phyloP scores from a whole-genome alignment of 2,888 invertebrate species.

The Megamerina dolium region DNA sequence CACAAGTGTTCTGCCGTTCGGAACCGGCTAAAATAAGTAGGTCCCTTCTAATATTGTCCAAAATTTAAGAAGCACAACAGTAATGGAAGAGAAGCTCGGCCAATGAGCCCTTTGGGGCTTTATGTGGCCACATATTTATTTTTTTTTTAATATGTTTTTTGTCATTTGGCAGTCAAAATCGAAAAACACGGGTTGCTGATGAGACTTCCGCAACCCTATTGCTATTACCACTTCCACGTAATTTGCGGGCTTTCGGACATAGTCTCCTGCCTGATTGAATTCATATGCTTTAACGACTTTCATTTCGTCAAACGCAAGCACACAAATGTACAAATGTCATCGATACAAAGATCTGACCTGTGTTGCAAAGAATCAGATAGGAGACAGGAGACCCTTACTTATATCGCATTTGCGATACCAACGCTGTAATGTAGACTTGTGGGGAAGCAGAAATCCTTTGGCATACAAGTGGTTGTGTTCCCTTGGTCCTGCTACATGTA shows the following conservation, averaged over 20 bases:
- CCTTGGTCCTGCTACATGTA: background rate
- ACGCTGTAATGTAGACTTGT: constrained; percentile 3
- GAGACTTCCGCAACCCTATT: constrained; percentile 5
- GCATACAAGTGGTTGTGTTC: background rate
- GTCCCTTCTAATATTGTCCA: no score
- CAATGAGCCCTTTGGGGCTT: no score
- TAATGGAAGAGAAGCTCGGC: no score
- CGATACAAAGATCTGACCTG: background rate
- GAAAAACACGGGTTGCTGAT: constrained; percentile 8
- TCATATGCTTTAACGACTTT: constrained; percentile 7
- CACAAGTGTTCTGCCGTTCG: no score
- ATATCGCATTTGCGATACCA: no score
- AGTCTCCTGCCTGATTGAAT: constrained; percentile 1
- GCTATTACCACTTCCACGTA: constrained; percentile 9
- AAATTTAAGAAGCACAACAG: no score
- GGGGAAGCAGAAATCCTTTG: background rate
- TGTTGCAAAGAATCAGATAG: constrained; percentile 1
- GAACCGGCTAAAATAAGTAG: no score
- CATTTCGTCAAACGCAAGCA: constrained; percentile 7
- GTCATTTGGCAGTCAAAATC: constrained; percentile 5
- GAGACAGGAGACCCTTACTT: no score
- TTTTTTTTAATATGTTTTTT: background rate
- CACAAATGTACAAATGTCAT: constrained; percentile 8
- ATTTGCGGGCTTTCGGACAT: constrained; percentile 6
- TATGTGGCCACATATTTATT: no score